These are phyloP conservation scores for Psittacula echo DNA, from an alignment of 2,797 vertebrate genomes.

Conservation along the genomic window DNA sequence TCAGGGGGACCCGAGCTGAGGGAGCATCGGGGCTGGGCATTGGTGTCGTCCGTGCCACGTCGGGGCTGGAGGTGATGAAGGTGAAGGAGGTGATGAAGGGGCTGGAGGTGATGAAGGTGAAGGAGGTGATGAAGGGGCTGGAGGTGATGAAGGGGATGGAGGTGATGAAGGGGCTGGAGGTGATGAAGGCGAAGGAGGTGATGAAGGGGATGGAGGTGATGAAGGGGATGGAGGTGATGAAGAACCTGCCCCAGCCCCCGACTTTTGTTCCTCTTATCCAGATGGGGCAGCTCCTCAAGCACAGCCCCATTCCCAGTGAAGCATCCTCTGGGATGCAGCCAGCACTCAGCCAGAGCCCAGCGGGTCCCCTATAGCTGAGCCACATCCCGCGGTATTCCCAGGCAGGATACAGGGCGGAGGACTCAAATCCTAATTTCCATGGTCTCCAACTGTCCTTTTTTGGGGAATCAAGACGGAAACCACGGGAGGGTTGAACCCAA, in stretches of 20 bases:
- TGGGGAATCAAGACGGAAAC: not conserved
- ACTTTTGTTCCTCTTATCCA: not conserved
- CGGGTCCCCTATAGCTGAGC: not conserved
- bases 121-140: not conserved
- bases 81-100: not conserved
- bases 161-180: not conserved
- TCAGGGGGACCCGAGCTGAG: not conserved
- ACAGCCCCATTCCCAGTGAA: not conserved
- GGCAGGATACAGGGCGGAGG: not conserved
- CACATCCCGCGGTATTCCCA: not conserved
- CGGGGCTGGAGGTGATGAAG: not conserved
- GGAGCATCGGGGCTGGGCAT: not conserved
- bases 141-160: too few species aligned
- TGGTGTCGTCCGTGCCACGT: not conserved
- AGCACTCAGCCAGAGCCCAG: not conserved
- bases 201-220: not conserved
- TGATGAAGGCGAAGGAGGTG: not conserved
- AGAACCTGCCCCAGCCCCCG: not conserved
- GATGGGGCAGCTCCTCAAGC: not conserved
- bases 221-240: not conserved
- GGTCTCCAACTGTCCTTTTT: not conserved
- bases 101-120: not conserved
- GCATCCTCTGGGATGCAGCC: not conserved
- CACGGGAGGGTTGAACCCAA: not conserved
- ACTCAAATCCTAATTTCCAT: not conserved